phyloP scores from a whole-genome alignment of 2,888 invertebrate genomes.

The Acutogordius australiensis region DNA sequence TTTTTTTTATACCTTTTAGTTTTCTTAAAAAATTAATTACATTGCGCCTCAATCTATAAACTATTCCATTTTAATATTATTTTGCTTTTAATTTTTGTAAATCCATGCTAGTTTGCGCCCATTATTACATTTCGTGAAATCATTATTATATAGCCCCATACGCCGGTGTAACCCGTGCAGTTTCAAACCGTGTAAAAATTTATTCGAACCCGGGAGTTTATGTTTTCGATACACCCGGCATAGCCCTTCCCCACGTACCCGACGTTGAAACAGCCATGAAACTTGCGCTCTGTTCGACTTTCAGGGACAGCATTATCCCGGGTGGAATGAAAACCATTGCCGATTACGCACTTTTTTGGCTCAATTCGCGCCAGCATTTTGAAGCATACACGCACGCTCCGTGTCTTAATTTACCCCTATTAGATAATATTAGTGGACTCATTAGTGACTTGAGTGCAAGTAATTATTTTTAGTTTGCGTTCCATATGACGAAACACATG shows the following conservation, averaged over 20 bases:
- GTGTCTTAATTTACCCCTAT: neutral
- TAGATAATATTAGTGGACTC: too few species aligned
- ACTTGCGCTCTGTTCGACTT: conserved; percentile 20
- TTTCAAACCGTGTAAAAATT: conserved; percentile 19
- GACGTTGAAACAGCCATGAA: conserved; percentile 17
- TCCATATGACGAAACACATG: too few species aligned
- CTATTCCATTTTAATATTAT: too few species aligned
- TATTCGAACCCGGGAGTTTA: conserved; percentile 20
- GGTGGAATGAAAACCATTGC: neutral
- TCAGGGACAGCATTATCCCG: conserved; percentile 16
- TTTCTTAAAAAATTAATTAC: too few species aligned
- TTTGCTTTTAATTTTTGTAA: too few species aligned
- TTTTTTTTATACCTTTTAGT: too few species aligned
- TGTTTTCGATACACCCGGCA: conserved; percentile 21
- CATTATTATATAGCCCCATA: conserved; percentile 16
- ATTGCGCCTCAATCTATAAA: too few species aligned
- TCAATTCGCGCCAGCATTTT: neutral
- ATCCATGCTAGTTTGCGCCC: too few species aligned
- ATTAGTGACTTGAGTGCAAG: too few species aligned
- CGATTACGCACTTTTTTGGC: neutral
- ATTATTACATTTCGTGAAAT: too few species aligned
- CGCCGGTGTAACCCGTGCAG: conserved; percentile 20
- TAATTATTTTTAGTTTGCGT: too few species aligned
- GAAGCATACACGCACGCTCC: neutral
- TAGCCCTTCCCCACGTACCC: conserved; percentile 17